phyloP scores from a whole-genome alignment of 2,888 invertebrate genomes.

The Andrena hattorfiana region DNA sequence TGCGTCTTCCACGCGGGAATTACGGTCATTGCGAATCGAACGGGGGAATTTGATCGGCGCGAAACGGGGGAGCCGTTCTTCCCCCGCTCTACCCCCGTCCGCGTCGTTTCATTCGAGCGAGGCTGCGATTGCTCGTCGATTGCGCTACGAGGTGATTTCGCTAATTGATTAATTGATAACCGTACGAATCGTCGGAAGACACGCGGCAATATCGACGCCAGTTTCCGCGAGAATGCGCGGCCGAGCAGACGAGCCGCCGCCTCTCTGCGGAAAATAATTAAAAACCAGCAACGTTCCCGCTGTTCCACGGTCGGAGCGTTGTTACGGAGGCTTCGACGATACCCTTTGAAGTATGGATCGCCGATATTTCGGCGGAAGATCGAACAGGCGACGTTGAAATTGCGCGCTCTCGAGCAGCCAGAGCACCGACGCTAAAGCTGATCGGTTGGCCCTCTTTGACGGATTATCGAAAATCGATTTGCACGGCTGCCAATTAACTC shows the following conservation, averaged over 20 bases:
- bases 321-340: not conserved
- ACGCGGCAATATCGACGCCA: not conserved
- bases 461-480: conserved; percentile 70
- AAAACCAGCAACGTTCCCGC: conserved; percentile 1
- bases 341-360: not conserved
- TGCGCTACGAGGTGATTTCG: not conserved
- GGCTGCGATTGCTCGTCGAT: not conserved
- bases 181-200: conserved; percentile 9
- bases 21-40: conserved; percentile 38
- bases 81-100: not conserved
- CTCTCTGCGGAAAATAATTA: conserved; percentile 5
- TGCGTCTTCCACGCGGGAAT: conserved; percentile 54
- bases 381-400: conserved; percentile 36
- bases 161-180: conserved; percentile 47
- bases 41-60: conserved; percentile 55
- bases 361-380: conserved; percentile 18
- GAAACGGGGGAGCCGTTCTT: conserved; percentile 14
- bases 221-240: not conserved
- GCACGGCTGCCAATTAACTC: conserved; percentile 69
- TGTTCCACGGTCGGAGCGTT: not conserved
- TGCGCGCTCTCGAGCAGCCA: conserved; percentile 39
- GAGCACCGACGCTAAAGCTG: conserved; percentile 44
- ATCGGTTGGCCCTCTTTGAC: conserved; percentile 63
- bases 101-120: not conserved
- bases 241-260: not conserved